Evolutionary conservation across 1,140 invertebrate species (phyloP).

Genomic region (Leguminivora glycinivorella): DNA sequence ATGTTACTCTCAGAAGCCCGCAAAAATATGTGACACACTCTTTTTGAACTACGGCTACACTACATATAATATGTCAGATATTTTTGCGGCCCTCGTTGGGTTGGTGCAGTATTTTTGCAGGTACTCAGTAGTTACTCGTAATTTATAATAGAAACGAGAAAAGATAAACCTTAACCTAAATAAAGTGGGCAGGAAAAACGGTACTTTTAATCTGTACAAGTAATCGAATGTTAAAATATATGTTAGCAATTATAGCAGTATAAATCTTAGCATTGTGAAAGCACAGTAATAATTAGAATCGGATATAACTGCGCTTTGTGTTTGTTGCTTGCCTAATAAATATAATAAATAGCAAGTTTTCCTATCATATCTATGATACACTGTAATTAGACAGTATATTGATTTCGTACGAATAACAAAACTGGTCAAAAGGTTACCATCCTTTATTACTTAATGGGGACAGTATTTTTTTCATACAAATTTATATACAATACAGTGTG

Average conservation of each 20-base stretch:
- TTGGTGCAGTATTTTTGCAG: no score
- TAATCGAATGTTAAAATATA: constrained; percentile 20
- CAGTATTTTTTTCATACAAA: no score
- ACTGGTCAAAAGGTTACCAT: not conserved
- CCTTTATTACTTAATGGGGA: no score
- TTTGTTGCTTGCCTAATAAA: constrained; percentile 17
- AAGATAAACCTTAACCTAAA: not conserved
- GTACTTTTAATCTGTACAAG: constrained; percentile 2
- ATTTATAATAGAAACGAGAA: not conserved
- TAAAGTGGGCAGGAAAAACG: constrained; percentile 11
- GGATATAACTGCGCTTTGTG: constrained; percentile 19
- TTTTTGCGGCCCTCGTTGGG: no score
- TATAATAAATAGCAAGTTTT: constrained; percentile 10
- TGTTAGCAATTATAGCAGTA: constrained; percentile 17
- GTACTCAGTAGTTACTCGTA: not conserved
- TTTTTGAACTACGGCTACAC: no score
- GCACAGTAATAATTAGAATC: constrained; percentile 23
- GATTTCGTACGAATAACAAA: not conserved
- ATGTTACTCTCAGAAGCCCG: no score
- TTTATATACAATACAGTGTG: no score
- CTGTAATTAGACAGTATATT: not conserved
- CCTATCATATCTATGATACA: not conserved
- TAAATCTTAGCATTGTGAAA: constrained; percentile 21
- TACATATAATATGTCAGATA: no score
- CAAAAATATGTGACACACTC: no score